Evolutionary conservation across 2,797 vertebrate species (phyloP).

Genomic region (Borostomias antarcticus): DNA sequence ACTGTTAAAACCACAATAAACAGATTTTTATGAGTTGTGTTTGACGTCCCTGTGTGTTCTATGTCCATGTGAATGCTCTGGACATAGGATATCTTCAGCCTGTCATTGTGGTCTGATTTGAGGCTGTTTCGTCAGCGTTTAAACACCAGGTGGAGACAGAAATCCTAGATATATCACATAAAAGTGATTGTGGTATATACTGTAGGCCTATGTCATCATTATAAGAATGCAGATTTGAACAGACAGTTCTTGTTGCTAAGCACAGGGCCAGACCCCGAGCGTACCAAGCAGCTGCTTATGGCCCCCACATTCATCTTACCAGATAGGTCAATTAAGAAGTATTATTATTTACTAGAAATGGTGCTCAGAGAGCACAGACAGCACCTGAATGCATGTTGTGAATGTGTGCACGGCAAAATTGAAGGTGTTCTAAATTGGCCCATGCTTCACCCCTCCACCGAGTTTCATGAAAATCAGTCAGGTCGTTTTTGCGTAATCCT

Average conservation of each 20-base stretch:
- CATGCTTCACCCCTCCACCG: no score
- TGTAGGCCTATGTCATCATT: background rate
- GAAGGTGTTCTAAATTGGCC: no score
- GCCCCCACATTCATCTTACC: no score
- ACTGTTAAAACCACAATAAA: conserved; percentile 73
- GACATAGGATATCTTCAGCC: background rate
- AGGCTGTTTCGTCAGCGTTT: background rate
- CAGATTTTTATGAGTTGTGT: conserved; percentile 65
- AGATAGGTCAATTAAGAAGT: no score
- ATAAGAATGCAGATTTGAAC: background rate
- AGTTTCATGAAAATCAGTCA: no score
- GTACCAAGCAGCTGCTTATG: no score
- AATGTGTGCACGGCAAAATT: no score
- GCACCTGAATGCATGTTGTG: no score
- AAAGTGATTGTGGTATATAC: background rate
- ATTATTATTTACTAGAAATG: no score
- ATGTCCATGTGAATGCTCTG: background rate
- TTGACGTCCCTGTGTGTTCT: conserved; percentile 5
- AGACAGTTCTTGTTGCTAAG: background rate
- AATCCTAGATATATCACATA: background rate
- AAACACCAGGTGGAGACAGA: conserved; percentile 70
- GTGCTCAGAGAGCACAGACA: no score
- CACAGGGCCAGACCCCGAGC: no score
- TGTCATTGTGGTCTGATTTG: background rate
- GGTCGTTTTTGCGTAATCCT: no score